phyloP scores from a whole-genome alignment of 2,888 invertebrate species.

The Ditylenchus weischeri region DNA sequence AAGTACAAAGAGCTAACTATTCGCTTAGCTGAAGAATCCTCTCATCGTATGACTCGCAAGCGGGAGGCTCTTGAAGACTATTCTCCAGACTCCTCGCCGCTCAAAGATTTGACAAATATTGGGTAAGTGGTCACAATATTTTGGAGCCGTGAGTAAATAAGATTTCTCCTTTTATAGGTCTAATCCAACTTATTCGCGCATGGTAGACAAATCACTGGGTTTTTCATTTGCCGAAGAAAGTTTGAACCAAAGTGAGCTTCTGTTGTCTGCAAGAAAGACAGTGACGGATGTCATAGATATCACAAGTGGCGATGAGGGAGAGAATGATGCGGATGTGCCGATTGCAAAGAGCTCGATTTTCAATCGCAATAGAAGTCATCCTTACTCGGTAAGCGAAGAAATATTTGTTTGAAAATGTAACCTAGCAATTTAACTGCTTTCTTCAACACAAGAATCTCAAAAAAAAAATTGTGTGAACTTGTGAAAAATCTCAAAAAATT shows the following conservation, averaged over 20 bases:
- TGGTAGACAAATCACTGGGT: conserved; percentile 7
- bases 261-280: background rate
- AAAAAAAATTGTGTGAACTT: no score
- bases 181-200: background rate
- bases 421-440: no score
- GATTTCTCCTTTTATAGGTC: background rate
- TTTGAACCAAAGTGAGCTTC: conserved; percentile 6
- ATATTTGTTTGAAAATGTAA: no score
- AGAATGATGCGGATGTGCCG: conserved; percentile 12
- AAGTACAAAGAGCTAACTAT: conserved; percentile 8
- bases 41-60: background rate
- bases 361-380: no score
- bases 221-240: conserved; percentile 16
- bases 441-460: no score
- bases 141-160: background rate
- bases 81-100: background rate
- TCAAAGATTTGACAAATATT: background rate
- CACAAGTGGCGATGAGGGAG: background rate
- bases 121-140: background rate
- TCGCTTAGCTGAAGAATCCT: background rate
- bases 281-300: background rate
- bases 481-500: no score
- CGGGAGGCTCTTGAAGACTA: no score
- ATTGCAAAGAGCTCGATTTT: conserved; percentile 14
- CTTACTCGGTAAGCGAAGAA: no score